Base-by-base conservation (phyloP, 2,797 vertebrate species). In the Tapera naevia region DNA sequence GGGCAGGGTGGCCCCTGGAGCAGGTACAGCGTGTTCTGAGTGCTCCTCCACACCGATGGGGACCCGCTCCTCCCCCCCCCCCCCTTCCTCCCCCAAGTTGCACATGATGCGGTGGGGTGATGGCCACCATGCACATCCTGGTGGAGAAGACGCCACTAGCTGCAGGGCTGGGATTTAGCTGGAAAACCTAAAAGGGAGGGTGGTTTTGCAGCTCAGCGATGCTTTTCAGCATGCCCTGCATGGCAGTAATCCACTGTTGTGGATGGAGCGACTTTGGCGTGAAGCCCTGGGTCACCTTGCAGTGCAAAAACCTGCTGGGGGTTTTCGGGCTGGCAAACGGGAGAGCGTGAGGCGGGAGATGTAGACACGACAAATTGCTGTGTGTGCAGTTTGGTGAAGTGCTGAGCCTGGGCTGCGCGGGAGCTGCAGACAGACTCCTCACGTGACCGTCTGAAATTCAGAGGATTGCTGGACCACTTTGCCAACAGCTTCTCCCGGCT, bases 361-460 rank as follows among this genome's bases (percentile, higher is more conserved):
- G 25, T 56, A 10, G 7, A 35, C 7, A 3, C 4, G 1, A 14
- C 2, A 33, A 80, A 89, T 25, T 86, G 93, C 91, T 92, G 94
- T 7, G 69, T 92, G 83, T 93, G 95, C 95, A 89, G 56, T 89
- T 89, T 13, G 48, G 87, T 5, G 22, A 88, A 91, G 86, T 41
- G 94, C 87, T 93, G 91, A 86, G 93, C 78, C 75, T 1, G 54
- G 91, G 66, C 88, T 85, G 87, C 28, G 65, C 58, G 69, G 89
- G 94, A 94, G 90, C 91, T 92, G 88, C 94, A 94, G 92, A 96
- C 91, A 90, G 86, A 53, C 13, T 50, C 80, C 33, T 58, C 89
- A 91, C 93, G 86, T 80, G 88, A 91, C 93, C 30, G 96, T 95
- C 95, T 95, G 95, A 91, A 94, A 89, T 95, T 94, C 94, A 73